Evolutionary conservation across 2,888 invertebrate species (phyloP).

Genomic region (Morpho deidamia): DNA sequence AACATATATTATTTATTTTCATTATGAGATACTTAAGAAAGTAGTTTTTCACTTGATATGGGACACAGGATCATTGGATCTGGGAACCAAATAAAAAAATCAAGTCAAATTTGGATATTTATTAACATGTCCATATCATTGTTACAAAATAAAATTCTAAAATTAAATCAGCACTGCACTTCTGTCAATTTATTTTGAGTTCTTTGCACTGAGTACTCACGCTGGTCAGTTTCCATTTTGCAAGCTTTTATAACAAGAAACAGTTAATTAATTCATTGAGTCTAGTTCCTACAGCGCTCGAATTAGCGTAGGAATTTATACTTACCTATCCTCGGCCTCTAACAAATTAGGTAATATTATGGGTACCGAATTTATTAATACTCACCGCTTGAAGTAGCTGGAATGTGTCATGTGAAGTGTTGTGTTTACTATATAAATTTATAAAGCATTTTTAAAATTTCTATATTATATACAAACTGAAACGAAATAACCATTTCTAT

Average conservation of each 20-base stretch:
- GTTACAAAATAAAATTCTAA: conserved; percentile 42
- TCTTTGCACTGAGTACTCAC: conserved; percentile 56
- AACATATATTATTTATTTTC: conserved; percentile 15
- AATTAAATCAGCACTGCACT: conserved; percentile 52
- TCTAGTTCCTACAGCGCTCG: conserved; percentile 18
- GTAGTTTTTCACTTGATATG: conserved; percentile 33
- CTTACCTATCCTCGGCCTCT: conserved; percentile 28
- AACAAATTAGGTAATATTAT: conserved; percentile 10
- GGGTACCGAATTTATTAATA: conserved; percentile 29
- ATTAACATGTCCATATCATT: conserved; percentile 44
- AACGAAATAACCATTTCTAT: too few species aligned
- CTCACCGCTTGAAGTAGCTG: conserved; percentile 42
- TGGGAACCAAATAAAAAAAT: conserved; percentile 52
- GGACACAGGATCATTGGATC: conserved; percentile 64
- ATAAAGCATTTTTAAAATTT: too few species aligned
- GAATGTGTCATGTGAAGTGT: conserved; percentile 31
- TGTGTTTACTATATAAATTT: neutral
- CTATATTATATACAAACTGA: too few species aligned
- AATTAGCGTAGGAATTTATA: conserved; percentile 19
- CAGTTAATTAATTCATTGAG: conserved; percentile 37
- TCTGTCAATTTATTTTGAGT: conserved; percentile 37
- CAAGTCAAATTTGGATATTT: conserved; percentile 49
- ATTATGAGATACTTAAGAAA: conserved; percentile 2
- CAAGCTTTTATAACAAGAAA: conserved; percentile 71
- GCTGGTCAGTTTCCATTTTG: conserved; percentile 64